Base-by-base conservation (phyloP, 2,797 vertebrate genomes). In the Staurois parvus region DNA sequence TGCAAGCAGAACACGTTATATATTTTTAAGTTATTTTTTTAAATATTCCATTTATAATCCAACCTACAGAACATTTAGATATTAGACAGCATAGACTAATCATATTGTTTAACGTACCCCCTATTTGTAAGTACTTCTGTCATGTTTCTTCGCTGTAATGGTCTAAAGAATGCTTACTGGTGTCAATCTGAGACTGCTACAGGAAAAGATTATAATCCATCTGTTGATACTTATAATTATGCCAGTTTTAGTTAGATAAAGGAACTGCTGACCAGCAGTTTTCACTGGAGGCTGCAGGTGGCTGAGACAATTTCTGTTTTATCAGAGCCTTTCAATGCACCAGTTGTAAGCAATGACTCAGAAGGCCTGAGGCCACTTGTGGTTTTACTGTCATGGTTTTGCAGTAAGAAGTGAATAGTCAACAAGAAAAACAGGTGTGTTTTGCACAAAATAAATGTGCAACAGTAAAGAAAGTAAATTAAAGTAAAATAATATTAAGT, bases 341-440 rank as follows among this genome's bases (percentile, higher is more conserved):
- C 89, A 70, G 89, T 90, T 89, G n/a, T 34, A 88, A 88, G 87
- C 85, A 88, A 90, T 94, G 95, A 95, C 90, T 95, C 94, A 95
- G 90, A 94, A 88, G 90, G 48, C 86, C 93, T 92, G 89, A 89
- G 93, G 94, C 92, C 92, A 93, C 85, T 93, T 95, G 94, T 89
- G 95, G 94, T 94, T 95, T 94, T 72, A 90, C 91, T 94, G 92
- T 94, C 93, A 93, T 94, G 93, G 93, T 94, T 95, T 94, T 93
- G 89, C 91, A 91, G 92, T 94, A 92, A 76, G 78, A 94, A 75
- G 88, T 90, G 92, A 92, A 93, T 94, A 90, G 90, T 84, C 88
- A 66, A 84, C 80, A 91, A 91, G 91, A 92, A 91, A 86, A 90
- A 90, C 90, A 94, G 93, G 92, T 92, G 94, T 91, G 86, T 76